Percentiles rank a stretch among this genome's conserved stretches.
These are phyloP conservation scores for Xenus cinereus DNA, from an alignment of 2,113 vertebrate species.

Conservation along the genomic window DNA sequence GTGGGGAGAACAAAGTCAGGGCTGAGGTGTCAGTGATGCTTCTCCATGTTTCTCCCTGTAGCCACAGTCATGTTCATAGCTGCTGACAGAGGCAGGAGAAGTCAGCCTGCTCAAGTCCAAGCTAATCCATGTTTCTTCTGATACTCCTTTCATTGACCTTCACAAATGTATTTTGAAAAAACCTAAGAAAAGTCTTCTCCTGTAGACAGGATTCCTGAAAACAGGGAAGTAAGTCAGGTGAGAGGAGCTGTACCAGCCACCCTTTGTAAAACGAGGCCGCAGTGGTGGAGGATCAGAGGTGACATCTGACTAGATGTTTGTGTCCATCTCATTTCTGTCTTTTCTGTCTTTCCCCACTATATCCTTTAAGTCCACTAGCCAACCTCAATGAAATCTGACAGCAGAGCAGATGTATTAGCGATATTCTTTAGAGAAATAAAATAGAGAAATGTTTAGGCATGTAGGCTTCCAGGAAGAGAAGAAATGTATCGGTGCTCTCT, in stretches of 20 bases:
- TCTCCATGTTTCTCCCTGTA: background rate
- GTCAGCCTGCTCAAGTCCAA: background rate
- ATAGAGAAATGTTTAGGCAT: background rate
- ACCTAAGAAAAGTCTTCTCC: background rate
- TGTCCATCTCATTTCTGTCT: background rate
- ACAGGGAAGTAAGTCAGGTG: background rate
- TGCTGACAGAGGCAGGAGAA: background rate
- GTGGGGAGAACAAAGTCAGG: background rate
- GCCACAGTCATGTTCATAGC: background rate
- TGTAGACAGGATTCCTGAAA: background rate
- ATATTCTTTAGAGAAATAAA: background rate
- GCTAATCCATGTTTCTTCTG: background rate
- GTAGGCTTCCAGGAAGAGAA: constrained; percentile 29
- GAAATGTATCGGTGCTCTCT: background rate
- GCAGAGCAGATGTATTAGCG: background rate
- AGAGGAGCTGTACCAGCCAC: background rate
- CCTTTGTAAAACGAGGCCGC: background rate
- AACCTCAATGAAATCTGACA: background rate
- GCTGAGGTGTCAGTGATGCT: background rate
- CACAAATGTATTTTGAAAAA: background rate
- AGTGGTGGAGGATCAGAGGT: background rate
- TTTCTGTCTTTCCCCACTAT: background rate
- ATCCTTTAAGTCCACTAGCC: background rate
- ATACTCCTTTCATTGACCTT: background rate
- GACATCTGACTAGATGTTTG: background rate